phyloP scores from a whole-genome alignment of 2,888 invertebrate genomes.

The Eristalis intricaria region DNA sequence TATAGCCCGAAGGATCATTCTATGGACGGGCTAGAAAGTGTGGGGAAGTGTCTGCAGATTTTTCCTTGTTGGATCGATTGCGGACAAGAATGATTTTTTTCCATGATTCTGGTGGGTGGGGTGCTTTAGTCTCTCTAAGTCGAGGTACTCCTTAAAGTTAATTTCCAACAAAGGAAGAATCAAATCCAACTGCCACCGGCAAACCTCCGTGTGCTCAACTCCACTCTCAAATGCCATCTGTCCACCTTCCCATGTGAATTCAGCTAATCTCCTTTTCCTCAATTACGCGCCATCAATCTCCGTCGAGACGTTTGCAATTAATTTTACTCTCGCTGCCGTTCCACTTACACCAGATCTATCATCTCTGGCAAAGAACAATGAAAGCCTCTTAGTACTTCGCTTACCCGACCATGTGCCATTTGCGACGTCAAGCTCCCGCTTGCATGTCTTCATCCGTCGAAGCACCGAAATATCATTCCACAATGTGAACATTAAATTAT shows the following conservation, averaged over 20 bases:
- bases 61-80: too few relatives aligned
- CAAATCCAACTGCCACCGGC: too few relatives aligned
- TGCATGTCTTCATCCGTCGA: constrained; percentile 57
- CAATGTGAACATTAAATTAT: constrained; percentile 62
- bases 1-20: too few relatives aligned
- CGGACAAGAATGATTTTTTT: too few relatives aligned
- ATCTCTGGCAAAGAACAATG: constrained; percentile 51
- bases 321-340: constrained; percentile 23
- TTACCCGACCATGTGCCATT: constrained; percentile 25
- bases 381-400: constrained; percentile 27
- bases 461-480: constrained; percentile 61
- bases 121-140: too few relatives aligned
- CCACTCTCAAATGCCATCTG: not conserved
- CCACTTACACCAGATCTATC: constrained; percentile 47
- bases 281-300: not conserved
- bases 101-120: too few relatives aligned
- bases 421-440: constrained; percentile 49
- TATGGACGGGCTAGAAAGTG: too few relatives aligned
- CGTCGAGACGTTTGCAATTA: constrained; percentile 7
- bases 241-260: not conserved
- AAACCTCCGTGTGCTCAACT: too few relatives aligned
- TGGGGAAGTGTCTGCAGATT: too few relatives aligned
- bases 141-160: too few relatives aligned
- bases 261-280: not conserved
- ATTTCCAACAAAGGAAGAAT: too few relatives aligned